Base-by-base conservation (phyloP, 2,113 vertebrate species). In the Mystacornis crossleyi region DNA sequence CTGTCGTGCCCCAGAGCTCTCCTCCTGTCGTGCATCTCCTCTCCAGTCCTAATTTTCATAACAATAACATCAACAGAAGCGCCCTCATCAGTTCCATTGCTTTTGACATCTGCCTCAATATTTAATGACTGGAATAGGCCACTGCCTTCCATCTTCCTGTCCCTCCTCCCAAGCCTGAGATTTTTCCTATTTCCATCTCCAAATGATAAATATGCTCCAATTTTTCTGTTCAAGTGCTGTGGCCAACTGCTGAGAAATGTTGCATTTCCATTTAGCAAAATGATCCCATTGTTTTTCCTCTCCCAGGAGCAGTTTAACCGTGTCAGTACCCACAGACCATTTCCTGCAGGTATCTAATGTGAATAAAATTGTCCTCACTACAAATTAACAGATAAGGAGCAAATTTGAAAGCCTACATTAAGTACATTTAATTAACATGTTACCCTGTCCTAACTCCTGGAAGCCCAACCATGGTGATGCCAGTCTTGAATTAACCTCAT, bases 21-120 rank as follows among this genome's bases (percentile, higher is more conserved):
- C 34, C 26, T 42, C 61, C 58, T 34, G 18, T 42, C 65, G 66
- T 34, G 11, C 81, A 36, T 89, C 91, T 93, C 92, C 65, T 91
- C 74, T 33, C 18, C 70, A 72, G 47, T 50, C 48, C 53, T 38
- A 12, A 91, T 94, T 90, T 90, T 42, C 61, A 10, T 66, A 82
- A 91, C 91, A 53, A 86, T 53, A 26, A 31, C 93, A 90, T 48
- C 71, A 40, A 40, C 67, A 93, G 67, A 45, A 64, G 43, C 14
- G 5, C 34, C 74, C 64, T 53, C 82, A 48, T 90, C 92, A 55
- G 4, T 31, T 40, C 85, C 81, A 90, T 65, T 38, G 40, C 60
- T 51, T 83, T 62, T 95, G 93, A 93, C 92, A 86, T 47, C 53
- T 31, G 55, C 88, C 85, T 94, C 92, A 86, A 82, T 94, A 89